These are phyloP conservation scores for Laothoe populi DNA, from an alignment of 2,888 invertebrate species.

Conservation along the genomic window DNA sequence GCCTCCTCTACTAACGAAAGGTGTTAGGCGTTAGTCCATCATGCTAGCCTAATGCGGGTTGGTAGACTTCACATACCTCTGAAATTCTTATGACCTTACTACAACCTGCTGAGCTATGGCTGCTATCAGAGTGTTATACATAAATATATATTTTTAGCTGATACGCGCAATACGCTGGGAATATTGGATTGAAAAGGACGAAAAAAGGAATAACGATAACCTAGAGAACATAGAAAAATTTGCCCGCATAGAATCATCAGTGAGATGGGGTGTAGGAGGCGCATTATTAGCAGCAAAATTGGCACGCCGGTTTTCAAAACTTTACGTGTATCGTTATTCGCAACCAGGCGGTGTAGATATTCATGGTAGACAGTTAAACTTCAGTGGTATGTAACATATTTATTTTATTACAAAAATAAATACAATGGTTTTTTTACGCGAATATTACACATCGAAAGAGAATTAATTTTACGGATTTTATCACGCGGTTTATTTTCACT, in stretches of 20 bases:
- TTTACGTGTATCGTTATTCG: constrained; percentile 85
- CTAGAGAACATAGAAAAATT: constrained; percentile 72
- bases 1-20: too few species aligned
- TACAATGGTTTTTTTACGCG: background rate
- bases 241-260: constrained; percentile 84
- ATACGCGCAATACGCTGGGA: constrained; percentile 84
- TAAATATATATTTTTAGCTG: constrained; percentile 48
- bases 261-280: constrained; percentile 80
- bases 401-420: background rate
- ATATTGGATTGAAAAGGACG: constrained; percentile 69
- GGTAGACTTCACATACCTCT: too few species aligned
- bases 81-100: too few species aligned
- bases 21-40: too few species aligned
- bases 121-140: background rate
- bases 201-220: constrained; percentile 56
- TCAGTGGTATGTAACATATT: constrained; percentile 67
- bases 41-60: too few species aligned
- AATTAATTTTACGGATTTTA: too few species aligned
- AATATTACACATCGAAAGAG: too few species aligned
- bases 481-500: too few species aligned
- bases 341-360: constrained; percentile 76
- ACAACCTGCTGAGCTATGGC: background rate
- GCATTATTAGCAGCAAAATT: constrained; percentile 85
- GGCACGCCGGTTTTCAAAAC: constrained; percentile 69
- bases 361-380: constrained; percentile 73